Base-by-base conservation (phyloP, 1,140 invertebrate species). In the Eriosoma lanigerum region DNA sequence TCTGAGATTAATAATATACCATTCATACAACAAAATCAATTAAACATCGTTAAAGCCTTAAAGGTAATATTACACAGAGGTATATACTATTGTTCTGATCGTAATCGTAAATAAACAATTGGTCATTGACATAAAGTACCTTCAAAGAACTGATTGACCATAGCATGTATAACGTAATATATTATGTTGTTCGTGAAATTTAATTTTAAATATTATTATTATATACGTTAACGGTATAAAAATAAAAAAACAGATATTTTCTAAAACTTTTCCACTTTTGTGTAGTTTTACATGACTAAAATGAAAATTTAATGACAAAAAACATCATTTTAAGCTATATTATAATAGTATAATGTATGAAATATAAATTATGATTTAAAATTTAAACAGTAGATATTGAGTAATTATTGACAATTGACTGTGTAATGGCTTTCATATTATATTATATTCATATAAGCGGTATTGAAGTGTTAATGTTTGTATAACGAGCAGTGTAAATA, bases 21-120 rank as follows among this genome's bases (percentile, higher is more conserved):
- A 64, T 44, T 64, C 19, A 44, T 21, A 13, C 12, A 13, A 38
- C 4, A 38, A 38, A 44, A 64, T 44, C 19, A 64, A 64, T 64
- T 64, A 64, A 64, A 64, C 32, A 38, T 64, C 62, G 38, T 64
- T 64, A 64, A 12, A 38, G 19, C 62, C 38, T 64, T 64, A 64
- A 12, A 38, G 19, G 32, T 64, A 64, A 62, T 32, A n/a, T n/a
- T 62, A 17, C 32, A 44, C 38, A 13, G 32, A 64, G 1, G 4
- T 10, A n/a, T 21, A 64, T 24, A 29, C 32, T 13, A 64, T 38
- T 64, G 60, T 64, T 64, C 32, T 3, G 17, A 62, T 62, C 60
- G 9, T 64, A n/a, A 62, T 38, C 29, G 29, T 64, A 64, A 64
- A 38, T 38, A 38, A 17, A 64, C 19, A 64, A 64, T 38, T 64